Base-by-base conservation (phyloP, 2,888 invertebrate genomes). In the Herminia tarsipennalis region DNA sequence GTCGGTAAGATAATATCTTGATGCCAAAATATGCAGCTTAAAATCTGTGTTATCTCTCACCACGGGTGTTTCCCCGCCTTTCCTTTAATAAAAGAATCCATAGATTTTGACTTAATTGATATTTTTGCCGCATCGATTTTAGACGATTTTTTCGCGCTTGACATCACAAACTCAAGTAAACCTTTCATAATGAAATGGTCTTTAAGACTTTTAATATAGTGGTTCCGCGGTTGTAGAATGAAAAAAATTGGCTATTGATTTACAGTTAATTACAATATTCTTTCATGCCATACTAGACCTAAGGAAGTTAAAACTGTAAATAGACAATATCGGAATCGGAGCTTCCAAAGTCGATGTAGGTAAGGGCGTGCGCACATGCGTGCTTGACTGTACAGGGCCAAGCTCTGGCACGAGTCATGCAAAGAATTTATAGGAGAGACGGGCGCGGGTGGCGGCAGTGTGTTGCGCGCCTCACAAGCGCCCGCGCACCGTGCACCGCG, bases 341-440 rank as follows among this genome's bases (percentile, higher is more conserved):
- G 25, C 24, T 41, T 20, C 12, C n/a, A 18, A 20, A 32, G 25
- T 18, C 22, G 8, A 8, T 2, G 46, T 56, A 46, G 43, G 40
- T 52, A 80, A 85, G 84, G 84, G 83, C 80, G 67, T 29, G 33
- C 30, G 35, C 33, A 46, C 52, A 43, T 56, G 65, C 68, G 79
- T 60, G 60, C 76, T 56, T 76, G 86, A 83, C 57, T 80, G 86
- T 90, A 86, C 88, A 85, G 86, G 84, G 83, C 83, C 83, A 69
- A 77, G 80, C 78, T 71, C 73, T 70, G 84, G 83, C 86, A 86
- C 88, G 88, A 86, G 88, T 81, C 82, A 84, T 81, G 81, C 83
- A 83, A 85, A 88, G 86, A 88, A 88, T 87, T 83, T 87, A 84
- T 86, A 87, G 84, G 83, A 83, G 86, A 83, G 84, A 72, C 79